These are phyloP conservation scores for Catharus fuscescens DNA, from an alignment of 2,113 vertebrate species.

Conservation along the genomic window DNA sequence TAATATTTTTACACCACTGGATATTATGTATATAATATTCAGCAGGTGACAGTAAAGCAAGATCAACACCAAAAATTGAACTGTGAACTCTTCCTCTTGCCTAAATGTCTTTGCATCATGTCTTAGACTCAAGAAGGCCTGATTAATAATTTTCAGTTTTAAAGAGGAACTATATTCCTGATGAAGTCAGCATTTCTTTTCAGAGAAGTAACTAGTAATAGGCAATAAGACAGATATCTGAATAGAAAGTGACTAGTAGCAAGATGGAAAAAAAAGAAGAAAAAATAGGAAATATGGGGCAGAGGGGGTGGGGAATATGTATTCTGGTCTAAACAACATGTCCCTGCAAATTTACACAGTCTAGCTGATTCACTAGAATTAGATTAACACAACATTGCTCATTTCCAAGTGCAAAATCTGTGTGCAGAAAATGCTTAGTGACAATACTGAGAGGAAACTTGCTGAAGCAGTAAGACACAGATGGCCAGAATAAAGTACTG, in stretches of 20 bases:
- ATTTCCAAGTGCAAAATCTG: constrained; percentile 71
- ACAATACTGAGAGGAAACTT: constrained; percentile 68
- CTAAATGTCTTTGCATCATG: not conserved
- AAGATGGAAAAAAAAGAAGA: not conserved
- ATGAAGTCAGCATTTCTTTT: not conserved
- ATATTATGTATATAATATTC: not conserved
- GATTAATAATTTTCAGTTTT: not conserved
- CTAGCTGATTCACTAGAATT: constrained; percentile 28
- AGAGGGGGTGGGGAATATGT: not conserved
- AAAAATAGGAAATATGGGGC: not conserved
- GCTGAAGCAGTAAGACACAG: constrained; percentile 69
- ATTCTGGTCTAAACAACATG: not conserved
- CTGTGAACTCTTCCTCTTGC: not conserved
- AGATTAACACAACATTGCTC: constrained; percentile 57
- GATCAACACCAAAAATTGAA: not conserved
- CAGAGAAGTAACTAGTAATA: not conserved
- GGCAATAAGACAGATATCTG: not conserved
- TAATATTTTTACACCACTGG: not conserved
- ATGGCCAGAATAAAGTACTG: constrained; percentile 66
- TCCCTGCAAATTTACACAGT: not conserved
- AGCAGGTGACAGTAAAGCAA: not conserved
- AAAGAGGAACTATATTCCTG: not conserved
- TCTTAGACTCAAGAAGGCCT: not conserved
- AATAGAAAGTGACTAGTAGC: not conserved
- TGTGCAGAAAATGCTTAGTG: constrained; percentile 70